Percentiles rank a stretch among this genome's conserved stretches.
phyloP scores from a whole-genome alignment of 2,888 invertebrate species.

The Lasioglossum lativentre region DNA sequence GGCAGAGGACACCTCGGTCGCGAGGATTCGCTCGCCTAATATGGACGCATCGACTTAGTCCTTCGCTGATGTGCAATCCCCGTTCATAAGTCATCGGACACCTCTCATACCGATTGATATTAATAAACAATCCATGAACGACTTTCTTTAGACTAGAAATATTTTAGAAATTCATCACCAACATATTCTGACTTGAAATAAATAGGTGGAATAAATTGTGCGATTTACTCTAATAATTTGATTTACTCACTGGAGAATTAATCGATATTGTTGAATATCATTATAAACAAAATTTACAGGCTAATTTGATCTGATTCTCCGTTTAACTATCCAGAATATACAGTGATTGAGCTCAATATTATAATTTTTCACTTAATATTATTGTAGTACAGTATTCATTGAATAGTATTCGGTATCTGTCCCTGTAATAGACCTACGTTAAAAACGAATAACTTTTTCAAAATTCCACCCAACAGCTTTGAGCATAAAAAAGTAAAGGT shows the following conservation, averaged over 20 bases:
- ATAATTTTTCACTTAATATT: not conserved
- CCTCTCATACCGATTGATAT: too few relatives aligned
- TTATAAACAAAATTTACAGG: not conserved
- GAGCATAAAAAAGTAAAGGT: too few relatives aligned
- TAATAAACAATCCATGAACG: not conserved
- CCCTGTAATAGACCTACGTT: not conserved
- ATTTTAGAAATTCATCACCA: too few relatives aligned
- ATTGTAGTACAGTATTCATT: too few relatives aligned
- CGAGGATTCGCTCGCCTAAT: slow-evolving; percentile 64
- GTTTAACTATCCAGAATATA: too few relatives aligned
- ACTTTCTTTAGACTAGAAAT: too few relatives aligned
- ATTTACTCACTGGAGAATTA: not conserved
- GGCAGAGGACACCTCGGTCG: not conserved
- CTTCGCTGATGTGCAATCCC: not conserved
- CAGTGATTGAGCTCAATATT: not conserved
- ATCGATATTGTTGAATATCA: not conserved
- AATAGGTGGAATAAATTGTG: too few relatives aligned
- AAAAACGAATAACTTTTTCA: too few relatives aligned
- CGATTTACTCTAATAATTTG: not conserved
- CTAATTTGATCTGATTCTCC: too few relatives aligned
- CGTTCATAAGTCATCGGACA: not conserved
- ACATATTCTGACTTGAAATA: too few relatives aligned
- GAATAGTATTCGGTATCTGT: too few relatives aligned
- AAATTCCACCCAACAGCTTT: too few relatives aligned
- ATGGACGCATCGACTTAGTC: slow-evolving; percentile 49